phyloP scores from a whole-genome alignment of 2,888 invertebrate species.

The Alentia gelatinosa region DNA sequence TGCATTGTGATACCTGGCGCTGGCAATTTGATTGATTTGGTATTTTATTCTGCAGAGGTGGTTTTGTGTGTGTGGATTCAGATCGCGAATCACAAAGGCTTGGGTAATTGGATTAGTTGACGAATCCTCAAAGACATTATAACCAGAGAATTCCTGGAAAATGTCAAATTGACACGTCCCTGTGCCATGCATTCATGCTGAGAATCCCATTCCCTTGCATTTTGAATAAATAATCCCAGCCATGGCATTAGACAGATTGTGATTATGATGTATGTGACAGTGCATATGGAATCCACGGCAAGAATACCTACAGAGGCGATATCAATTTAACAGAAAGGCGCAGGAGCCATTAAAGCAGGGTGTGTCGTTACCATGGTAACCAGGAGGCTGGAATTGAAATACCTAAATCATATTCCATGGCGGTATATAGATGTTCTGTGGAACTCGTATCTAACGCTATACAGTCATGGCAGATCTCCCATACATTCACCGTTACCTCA shows the following conservation, averaged over 20 bases:
- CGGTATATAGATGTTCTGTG: too few relatives aligned
- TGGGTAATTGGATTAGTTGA: not conserved
- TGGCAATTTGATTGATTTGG: not conserved
- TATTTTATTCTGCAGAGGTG: not conserved
- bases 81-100: not conserved
- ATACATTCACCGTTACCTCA: too few relatives aligned
- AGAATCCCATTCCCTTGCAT: not conserved
- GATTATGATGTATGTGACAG: not conserved
- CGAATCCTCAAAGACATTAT: conserved; percentile 1
- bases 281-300: not conserved
- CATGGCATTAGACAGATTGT: not conserved
- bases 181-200: not conserved
- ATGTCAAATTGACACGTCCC: not conserved
- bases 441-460: too few relatives aligned
- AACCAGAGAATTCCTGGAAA: not conserved
- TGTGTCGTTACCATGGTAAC: not conserved
- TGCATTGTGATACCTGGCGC: not conserved
- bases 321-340: not conserved
- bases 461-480: too few relatives aligned
- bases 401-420: too few relatives aligned
- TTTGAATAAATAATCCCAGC: not conserved
- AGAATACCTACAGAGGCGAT: not conserved
- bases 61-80: not conserved
- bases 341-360: not conserved
- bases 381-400: too few relatives aligned